A percentile compares a stretch with the other conserved stretches of the same genome.
Evolutionary conservation across 2,797 vertebrate species (phyloP).

Genomic region (Cuniculus paca): DNA sequence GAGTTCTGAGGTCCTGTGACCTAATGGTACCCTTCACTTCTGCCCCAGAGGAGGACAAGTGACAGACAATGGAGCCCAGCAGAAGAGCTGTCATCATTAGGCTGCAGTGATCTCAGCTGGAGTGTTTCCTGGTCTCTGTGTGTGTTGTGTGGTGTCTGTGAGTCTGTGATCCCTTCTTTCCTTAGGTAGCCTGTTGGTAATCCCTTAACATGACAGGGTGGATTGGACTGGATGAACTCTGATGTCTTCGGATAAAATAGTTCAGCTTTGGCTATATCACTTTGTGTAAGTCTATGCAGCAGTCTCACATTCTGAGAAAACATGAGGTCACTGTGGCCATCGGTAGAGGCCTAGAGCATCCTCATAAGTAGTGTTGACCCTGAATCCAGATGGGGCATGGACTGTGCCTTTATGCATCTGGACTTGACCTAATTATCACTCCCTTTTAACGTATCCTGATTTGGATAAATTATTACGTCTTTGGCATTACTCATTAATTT

Average conservation of each 20-base stretch:
- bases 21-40: neutral
- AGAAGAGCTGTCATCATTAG: neutral
- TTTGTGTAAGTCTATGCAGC: neutral
- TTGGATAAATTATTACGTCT: neutral
- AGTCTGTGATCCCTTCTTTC: neutral
- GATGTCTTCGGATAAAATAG: neutral
- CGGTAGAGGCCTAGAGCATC: neutral
- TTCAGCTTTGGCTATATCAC: neutral
- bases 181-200: neutral
- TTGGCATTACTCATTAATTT: neutral
- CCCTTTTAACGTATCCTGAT: neutral
- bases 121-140: neutral
- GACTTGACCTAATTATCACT: neutral
- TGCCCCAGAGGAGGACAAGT: neutral
- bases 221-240: neutral
- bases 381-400: neutral
- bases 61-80: neutral
- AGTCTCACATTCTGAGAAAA: neutral
- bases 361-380: neutral
- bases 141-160: neutral
- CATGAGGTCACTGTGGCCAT: neutral
- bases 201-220: neutral
- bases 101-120: neutral
- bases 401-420: neutral
- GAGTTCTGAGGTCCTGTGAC: conserved; percentile 16